phyloP scores from a whole-genome alignment of 2,113 vertebrate genomes.

The Epinephelus moara region DNA sequence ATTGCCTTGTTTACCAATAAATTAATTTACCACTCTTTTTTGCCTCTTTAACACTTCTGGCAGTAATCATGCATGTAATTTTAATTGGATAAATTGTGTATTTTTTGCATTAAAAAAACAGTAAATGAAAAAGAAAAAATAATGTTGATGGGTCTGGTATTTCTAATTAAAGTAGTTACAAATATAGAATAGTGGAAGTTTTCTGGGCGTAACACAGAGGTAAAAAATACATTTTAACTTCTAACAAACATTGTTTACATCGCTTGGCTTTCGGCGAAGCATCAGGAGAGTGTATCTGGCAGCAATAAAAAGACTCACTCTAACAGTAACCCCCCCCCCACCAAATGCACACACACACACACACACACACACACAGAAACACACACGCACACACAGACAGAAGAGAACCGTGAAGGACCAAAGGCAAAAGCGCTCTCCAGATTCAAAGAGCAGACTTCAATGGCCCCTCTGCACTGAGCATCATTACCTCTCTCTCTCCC shows the following conservation, averaged over 20 bases:
- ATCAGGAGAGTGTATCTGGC: not conserved
- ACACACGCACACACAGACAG: not conserved
- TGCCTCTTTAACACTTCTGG: not conserved
- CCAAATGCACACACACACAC: not conserved
- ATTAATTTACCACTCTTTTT: not conserved
- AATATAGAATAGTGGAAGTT: not conserved
- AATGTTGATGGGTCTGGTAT: not conserved
- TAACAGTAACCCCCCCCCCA: not conserved
- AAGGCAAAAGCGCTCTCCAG: conserved; percentile 34
- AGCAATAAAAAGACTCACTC: not conserved
- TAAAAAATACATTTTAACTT: conserved; percentile 12
- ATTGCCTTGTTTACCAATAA: not conserved
- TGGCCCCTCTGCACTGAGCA: conserved; percentile 14
- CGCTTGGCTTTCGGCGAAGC: conserved; percentile 3
- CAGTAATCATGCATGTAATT: not conserved
- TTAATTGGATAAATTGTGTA: not conserved
- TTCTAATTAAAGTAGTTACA: not conserved
- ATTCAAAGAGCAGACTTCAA: conserved; percentile 62
- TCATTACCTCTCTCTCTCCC: conserved; percentile 25
- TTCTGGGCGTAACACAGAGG: not conserved
- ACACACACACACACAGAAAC: not conserved
- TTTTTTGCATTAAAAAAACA: not conserved
- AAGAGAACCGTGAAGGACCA: conserved; percentile 7
- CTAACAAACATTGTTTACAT: conserved; percentile 14
- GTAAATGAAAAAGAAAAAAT: not conserved